Conservation (phyloP, 2,113 vertebrate species). For the Anolis carolinensis region DNA sequence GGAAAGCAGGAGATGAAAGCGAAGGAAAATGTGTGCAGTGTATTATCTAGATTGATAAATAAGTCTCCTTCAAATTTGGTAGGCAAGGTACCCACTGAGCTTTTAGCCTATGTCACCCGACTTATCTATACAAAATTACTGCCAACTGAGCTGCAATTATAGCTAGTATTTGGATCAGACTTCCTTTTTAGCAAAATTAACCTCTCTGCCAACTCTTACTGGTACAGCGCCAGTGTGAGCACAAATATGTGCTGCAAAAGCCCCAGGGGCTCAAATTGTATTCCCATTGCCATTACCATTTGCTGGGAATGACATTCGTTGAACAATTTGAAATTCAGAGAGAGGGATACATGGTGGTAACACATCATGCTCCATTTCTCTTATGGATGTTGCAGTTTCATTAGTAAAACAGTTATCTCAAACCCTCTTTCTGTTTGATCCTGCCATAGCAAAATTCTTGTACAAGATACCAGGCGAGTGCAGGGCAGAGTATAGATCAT, state of each 20-base stretch:
- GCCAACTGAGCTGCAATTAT: not conserved
- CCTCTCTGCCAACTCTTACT: accelerated
- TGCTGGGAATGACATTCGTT: not conserved
- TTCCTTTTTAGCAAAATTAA: not conserved
- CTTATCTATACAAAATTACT: not conserved
- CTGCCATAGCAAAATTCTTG: not conserved
- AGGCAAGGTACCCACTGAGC: not conserved
- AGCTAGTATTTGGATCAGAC: not conserved
- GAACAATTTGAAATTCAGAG: not conserved
- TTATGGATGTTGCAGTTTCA: not conserved
- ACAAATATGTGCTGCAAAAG: not conserved
- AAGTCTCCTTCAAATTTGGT: not conserved
- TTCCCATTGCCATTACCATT: not conserved
- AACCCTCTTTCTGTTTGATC: not conserved
- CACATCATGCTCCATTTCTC: not conserved
- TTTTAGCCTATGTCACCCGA: not conserved
- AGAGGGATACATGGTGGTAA: not conserved
- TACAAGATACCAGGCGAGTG: not conserved
- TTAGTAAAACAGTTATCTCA: not conserved
- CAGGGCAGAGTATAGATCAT: not conserved
- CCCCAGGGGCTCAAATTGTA: not conserved
- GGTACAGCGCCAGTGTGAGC: not conserved
- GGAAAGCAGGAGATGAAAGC: not conserved
- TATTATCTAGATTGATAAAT: not conserved
- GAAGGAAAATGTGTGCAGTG: not conserved